Evolutionary conservation across 2,888 invertebrate genomes (phyloP), one percentile per base, ranked within the genome.

Genomic region (Amphipyra berbera): DNA sequence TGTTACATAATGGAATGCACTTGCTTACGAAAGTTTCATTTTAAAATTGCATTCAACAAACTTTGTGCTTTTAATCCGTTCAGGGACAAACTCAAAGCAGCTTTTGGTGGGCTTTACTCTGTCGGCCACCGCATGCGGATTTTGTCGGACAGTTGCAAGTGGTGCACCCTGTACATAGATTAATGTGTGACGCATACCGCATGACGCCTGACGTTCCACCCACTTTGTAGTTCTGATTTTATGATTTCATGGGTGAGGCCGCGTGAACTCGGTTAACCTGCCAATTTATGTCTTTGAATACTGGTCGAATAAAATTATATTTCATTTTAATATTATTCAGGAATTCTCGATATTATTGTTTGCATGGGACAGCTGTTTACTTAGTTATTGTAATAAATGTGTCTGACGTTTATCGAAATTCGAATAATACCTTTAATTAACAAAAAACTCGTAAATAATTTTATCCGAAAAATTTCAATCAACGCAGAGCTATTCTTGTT

Each of bases 1-100:
- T 62, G 70, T 68, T 63, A 67, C 64, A 68, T 80, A 72, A 72
- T 68, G 67, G 61, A 69, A 69, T 68, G 53, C 65, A 68, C 61
- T 68, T 66, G 67, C 67, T 68, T 61, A 66, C 63, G 64, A 71
- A 78, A 67, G 75, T 80, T 82, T 83, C 76, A 76, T 84, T 85
- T 86, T 82, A 82, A 87, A 88, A 87, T 83, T 85, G 84, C 80
- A 84, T 84, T 79, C 81, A 81, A 80, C 83, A 85, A 88, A 89
- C 84, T 91, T 90, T 88, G 78, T 79, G 82, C 83, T 86, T 74
- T 90, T 92, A 91, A 91, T 92, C 90, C 89, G 79, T 87, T 87
- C 86, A 83, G 87, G 84, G 84, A 88, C 90, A 87, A 91, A 90
- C 89, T 91, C 86, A 88, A 90, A 92, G 89, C 91, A 81, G 91